Base-by-base conservation (phyloP, 2,797 vertebrate genomes). In the Sebastiscus tertius region DNA sequence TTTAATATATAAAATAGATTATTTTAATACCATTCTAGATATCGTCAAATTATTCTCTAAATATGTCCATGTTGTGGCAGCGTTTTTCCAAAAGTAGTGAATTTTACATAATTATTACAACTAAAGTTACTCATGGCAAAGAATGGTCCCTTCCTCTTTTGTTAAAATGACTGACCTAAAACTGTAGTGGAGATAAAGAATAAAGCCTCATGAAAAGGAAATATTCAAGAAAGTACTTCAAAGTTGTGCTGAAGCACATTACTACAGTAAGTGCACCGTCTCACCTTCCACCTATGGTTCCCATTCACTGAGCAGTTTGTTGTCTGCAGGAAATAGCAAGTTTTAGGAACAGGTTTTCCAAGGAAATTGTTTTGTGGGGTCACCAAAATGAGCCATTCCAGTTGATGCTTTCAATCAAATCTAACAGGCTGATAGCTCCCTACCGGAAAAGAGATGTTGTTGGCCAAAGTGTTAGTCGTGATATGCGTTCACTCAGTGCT, bases 321-420 rank as follows among this genome's bases (percentile, higher is more conserved):
- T 75, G 34, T 66, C 6, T 49, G 7, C 49, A n/a, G 16, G 2
- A 34, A 33, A 49, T 2, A 39, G 1, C 10, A 22, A 0, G 2
- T 18, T 77, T 36, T 29, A 58, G 12, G 5, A 58, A 33, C 18
- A 24, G 20, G 52, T 72, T 60, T 68, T 2, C 0, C 0, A 6
- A 6, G 66, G 12, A 61, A 58, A 74, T n/a, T 4, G 56, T 69
- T 59, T 22, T 22, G 9, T 36, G 0, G 54, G 34, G 54, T 84
- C 33, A 78, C 10, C 22, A 52, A 63, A 83, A 82, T 55, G 71
- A 62, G 26, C 42, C 6, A 24, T 60, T 85, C 31, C 34, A 81
- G 4, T 22, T 67, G 66, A 67, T 63, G 67, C 18, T 78, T 84
- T 80, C 20, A 66, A 18, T 20, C 58, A 82, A 80, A 80, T 81